Evolutionary conservation across 2,888 invertebrate genomes (phyloP).

Genomic region (Platerodrilus igneus): DNA sequence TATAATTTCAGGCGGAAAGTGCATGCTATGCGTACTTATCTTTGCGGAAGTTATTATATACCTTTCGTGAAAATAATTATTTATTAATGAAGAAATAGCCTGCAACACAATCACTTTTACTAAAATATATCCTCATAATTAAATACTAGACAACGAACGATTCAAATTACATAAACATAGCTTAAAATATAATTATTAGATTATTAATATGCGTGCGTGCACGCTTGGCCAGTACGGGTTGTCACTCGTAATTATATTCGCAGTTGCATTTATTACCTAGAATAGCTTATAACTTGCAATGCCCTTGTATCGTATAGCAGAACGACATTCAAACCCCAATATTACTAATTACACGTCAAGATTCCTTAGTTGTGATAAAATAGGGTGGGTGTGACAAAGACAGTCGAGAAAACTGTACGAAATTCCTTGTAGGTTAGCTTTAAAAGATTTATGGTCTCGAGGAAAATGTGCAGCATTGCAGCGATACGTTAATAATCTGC

Average conservation of each 20-base stretch:
- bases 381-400: constrained; percentile 21
- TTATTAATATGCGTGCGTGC: constrained; percentile 27
- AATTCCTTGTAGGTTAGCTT: constrained; percentile 28
- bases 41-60: constrained; percentile 33
- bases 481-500: constrained; percentile 32
- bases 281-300: constrained; percentile 37
- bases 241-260: constrained; percentile 38
- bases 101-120: no score
- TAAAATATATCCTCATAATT: constrained; percentile 5
- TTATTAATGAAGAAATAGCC: no score
- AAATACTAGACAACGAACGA: constrained; percentile 6
- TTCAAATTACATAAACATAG: constrained; percentile 17
- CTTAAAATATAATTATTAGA: constrained; percentile 4
- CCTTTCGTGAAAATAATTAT: no score
- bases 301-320: constrained; percentile 25
- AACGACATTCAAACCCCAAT: constrained; percentile 9
- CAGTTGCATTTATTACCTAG: constrained; percentile 38
- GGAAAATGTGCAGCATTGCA: constrained; percentile 31
- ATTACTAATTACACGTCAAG: constrained; percentile 13
- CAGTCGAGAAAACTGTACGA: constrained; percentile 25
- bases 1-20: constrained; percentile 42
- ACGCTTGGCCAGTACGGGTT: constrained; percentile 34
- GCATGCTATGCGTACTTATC: constrained; percentile 38
- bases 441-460: constrained; percentile 30
- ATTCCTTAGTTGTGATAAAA: constrained; percentile 4